These are phyloP conservation scores for Embidobia sp. DNA, from an alignment of 2,888 invertebrate species.

Conservation along the genomic window DNA sequence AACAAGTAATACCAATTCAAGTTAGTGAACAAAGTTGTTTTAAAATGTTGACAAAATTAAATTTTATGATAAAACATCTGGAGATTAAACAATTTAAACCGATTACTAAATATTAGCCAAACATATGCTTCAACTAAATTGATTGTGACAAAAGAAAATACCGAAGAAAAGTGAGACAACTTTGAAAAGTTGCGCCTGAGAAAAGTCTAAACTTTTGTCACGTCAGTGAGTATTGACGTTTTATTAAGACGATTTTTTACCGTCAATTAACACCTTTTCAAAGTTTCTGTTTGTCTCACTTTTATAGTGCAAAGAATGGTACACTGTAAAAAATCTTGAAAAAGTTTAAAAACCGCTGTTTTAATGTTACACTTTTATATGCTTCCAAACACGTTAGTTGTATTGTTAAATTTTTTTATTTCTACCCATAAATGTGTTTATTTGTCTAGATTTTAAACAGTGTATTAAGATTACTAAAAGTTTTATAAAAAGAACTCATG, in stretches of 20 bases:
- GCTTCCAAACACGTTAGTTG: too few species aligned
- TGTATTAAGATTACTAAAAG: too few species aligned
- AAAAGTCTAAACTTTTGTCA: slow-evolving; percentile 23
- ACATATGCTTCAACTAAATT: too few species aligned
- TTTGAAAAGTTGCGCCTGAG: slow-evolving; percentile 5
- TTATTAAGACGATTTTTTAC: slow-evolving; percentile 10
- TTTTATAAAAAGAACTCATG: not conserved
- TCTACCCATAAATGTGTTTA: too few species aligned
- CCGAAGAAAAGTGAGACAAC: slow-evolving; percentile 10
- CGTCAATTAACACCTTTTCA: not conserved
- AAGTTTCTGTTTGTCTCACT: slow-evolving; percentile 24
- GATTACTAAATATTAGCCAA: too few species aligned
- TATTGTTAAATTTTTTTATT: too few species aligned
- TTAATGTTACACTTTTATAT: too few species aligned
- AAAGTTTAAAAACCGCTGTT: too few species aligned
- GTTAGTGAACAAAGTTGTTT: too few species aligned
- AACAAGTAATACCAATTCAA: slow-evolving; percentile 19
- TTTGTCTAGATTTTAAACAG: too few species aligned
- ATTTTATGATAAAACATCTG: too few species aligned
- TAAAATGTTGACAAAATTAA: not conserved
- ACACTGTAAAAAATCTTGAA: too few species aligned
- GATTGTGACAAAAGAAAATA: not conserved
- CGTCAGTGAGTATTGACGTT: slow-evolving; percentile 7
- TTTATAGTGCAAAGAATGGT: not conserved
- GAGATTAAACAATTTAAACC: not conserved